Percentiles rank a stretch among this genome's conserved stretches.
phyloP scores from a whole-genome alignment of 1,140 invertebrate species.

The Agraylea sexmaculata region DNA sequence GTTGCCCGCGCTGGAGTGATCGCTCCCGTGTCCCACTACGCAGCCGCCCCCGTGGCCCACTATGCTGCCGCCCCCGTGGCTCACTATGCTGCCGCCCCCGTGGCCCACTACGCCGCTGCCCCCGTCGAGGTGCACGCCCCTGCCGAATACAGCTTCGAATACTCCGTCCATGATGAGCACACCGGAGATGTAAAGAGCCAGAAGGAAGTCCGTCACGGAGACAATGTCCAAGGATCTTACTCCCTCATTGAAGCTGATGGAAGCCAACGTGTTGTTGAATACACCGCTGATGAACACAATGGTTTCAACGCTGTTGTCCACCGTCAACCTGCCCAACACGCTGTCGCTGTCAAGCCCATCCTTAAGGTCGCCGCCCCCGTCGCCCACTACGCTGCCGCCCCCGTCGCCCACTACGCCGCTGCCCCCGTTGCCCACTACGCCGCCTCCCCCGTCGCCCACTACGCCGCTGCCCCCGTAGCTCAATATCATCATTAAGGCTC shows the following conservation, averaged over 20 bases:
- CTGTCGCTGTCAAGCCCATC: constrained; percentile 26
- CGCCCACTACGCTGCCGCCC: constrained; percentile 21
- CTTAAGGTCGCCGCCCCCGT: constrained; percentile 18
- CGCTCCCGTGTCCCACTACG: constrained; percentile 21
- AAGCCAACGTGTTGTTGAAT: constrained; percentile 56
- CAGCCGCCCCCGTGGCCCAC: constrained; percentile 23
- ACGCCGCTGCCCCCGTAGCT: constrained; percentile 21
- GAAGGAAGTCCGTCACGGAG: constrained; percentile 40
- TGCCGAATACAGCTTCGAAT: constrained; percentile 40
- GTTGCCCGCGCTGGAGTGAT: constrained; percentile 20
- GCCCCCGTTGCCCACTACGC: constrained; percentile 22
- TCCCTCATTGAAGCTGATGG: constrained; percentile 52
- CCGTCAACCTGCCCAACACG: constrained; percentile 39
- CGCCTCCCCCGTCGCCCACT: constrained; percentile 24
- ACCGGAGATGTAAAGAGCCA: constrained; percentile 46
- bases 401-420: constrained; percentile 23
- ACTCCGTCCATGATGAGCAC: constrained; percentile 41
- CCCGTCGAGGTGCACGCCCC: constrained; percentile 25
- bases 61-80: constrained; percentile 22
- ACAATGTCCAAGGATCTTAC: constrained; percentile 41
- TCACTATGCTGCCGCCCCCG: constrained; percentile 23
- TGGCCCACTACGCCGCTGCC: constrained; percentile 22
- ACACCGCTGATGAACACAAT: constrained; percentile 58
- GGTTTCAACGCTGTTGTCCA: constrained; percentile 58
- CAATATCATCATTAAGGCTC: no score